These are phyloP conservation scores for Poeciliopsis paucimaculata DNA, from an alignment of 2,797 vertebrate species.

Conservation along the genomic window DNA sequence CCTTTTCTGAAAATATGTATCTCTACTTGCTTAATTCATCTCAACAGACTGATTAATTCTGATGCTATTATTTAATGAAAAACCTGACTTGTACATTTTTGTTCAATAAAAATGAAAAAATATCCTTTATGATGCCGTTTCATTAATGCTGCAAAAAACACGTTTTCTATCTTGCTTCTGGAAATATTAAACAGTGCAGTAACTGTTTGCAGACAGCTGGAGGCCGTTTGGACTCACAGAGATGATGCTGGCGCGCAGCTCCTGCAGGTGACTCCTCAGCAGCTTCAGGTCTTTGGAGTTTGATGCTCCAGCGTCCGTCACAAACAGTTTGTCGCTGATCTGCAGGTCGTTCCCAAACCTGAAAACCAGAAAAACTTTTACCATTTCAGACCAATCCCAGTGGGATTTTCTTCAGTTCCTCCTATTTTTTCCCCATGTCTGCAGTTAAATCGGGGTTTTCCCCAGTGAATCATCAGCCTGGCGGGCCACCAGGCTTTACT, in stretches of 20 bases:
- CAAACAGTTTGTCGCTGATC: constrained; percentile 92
- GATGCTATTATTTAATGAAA: too few species aligned
- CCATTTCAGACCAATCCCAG: neutral
- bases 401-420: neutral
- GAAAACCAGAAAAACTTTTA: neutral
- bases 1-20: too few species aligned
- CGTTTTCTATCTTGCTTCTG: neutral
- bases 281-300: constrained; percentile 96
- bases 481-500: too few species aligned
- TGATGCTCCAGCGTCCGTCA: constrained; percentile 92
- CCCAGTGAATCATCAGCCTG: too few species aligned
- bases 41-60: too few species aligned
- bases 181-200: too few species aligned
- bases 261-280: constrained; percentile 91
- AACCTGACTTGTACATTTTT: too few species aligned
- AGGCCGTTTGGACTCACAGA: constrained; percentile 81
- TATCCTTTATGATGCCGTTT: neutral
- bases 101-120: too few species aligned
- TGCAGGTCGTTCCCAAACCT: constrained; percentile 96
- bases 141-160: neutral
- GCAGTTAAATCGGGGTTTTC: neutral
- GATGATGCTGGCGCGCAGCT: constrained; percentile 88
- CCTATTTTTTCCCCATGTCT: neutral
- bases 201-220: too few species aligned
- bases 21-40: too few species aligned